A percentile compares a stretch with the other conserved stretches of the same genome.
Conservation (phyloP, 2,888 invertebrate genomes). For the Cacoxenus indagator region DNA sequence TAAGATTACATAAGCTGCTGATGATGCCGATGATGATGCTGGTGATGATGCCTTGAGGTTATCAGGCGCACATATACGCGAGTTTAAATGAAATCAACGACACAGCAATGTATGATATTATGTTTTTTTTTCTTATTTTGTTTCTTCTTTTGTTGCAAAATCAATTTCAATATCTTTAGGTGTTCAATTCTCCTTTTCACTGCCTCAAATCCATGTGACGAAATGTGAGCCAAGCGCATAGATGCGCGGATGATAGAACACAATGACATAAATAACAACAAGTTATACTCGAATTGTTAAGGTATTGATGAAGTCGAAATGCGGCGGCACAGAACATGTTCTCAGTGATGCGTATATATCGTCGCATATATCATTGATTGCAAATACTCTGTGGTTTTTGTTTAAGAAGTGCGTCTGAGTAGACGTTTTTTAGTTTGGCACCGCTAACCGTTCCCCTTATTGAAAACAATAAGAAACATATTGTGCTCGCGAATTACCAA, state of each 20-base stretch:
- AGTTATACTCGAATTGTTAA: constrained; percentile 31
- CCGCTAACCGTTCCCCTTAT: not conserved
- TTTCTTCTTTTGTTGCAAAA: not conserved
- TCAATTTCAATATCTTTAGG: not conserved
- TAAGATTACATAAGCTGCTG: constrained; percentile 18
- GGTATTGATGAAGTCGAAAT: constrained; percentile 30
- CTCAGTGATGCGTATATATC: constrained; percentile 11
- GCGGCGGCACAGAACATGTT: constrained; percentile 33
- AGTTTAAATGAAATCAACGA: constrained; percentile 8
- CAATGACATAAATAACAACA: constrained; percentile 33
- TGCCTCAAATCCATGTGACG: constrained; percentile 30
- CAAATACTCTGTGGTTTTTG: constrained; percentile 23
- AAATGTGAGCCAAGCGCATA: constrained; percentile 33
- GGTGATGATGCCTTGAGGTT: constrained; percentile 32
- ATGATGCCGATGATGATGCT: constrained; percentile 36
- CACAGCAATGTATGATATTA: not conserved
- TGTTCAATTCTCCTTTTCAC: not conserved
- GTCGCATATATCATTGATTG: constrained; percentile 8
- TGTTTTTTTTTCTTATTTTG: not conserved
- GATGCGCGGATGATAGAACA: constrained; percentile 35
- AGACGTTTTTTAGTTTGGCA: not conserved
- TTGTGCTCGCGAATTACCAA: too few relatives aligned
- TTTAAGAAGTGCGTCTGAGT: constrained; percentile 29
- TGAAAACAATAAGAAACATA: too few relatives aligned
- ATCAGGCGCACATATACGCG: constrained; percentile 16